Evolutionary conservation across 2,113 vertebrate genomes (phyloP).

Genomic region (Cervus canadensis): DNA sequence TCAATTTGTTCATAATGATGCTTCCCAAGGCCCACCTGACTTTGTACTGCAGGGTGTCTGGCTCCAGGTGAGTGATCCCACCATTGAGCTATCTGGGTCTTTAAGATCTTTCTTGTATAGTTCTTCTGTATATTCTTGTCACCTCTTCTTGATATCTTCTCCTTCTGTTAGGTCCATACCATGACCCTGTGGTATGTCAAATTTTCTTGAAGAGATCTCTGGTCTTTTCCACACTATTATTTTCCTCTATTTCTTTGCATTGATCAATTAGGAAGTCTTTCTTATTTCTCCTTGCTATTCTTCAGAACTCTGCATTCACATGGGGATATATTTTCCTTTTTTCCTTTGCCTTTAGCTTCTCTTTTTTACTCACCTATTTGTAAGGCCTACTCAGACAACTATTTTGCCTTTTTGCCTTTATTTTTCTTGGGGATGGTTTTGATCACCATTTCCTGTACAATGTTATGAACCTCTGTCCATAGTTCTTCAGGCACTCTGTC

Average conservation of each 20-base stretch:
- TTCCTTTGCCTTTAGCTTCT: background rate
- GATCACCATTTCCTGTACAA: background rate
- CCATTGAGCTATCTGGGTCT: background rate
- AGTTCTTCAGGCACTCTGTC: background rate
- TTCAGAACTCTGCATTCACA: background rate
- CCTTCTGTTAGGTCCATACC: background rate
- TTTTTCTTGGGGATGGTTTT: background rate
- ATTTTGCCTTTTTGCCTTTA: background rate
- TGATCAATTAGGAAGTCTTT: background rate
- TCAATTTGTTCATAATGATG: background rate
- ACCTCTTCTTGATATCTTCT: background rate
- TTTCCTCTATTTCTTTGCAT: background rate
- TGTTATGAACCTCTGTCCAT: background rate
- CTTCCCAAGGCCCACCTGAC: background rate
- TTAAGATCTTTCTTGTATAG: background rate
- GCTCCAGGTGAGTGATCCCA: background rate
- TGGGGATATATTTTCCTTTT: background rate
- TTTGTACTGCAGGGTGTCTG: background rate
- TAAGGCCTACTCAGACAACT: background rate
- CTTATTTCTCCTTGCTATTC: background rate
- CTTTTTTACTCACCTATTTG: background rate
- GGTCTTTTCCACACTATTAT: background rate
- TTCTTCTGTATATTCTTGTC: background rate
- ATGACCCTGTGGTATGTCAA: background rate
- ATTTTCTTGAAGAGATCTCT: background rate